These are phyloP conservation scores for Garrulus glandarius DNA, from an alignment of 2,797 vertebrate genomes.

Conservation along the genomic window DNA sequence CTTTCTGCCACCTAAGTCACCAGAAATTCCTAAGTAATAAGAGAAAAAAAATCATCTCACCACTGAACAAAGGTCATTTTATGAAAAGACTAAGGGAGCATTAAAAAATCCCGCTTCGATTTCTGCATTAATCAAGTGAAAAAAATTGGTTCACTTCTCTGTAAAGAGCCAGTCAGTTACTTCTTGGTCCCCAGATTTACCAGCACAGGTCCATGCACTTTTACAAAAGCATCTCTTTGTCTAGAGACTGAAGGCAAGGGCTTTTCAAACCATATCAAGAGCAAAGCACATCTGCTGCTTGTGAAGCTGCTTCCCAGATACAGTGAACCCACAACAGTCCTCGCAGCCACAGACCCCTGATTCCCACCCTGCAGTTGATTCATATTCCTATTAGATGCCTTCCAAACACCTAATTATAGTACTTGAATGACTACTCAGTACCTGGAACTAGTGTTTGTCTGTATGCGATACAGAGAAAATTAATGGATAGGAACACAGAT, in stretches of 20 bases:
- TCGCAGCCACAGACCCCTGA: accelerated
- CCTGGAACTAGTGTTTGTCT: neutral
- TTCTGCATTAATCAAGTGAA: neutral
- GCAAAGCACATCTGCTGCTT: neutral
- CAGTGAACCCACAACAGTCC: neutral
- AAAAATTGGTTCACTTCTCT: neutral
- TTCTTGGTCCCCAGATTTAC: neutral
- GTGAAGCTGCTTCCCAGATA: neutral
- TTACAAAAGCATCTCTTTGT: neutral
- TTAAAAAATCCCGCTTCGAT: neutral
- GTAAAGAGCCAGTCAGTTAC: neutral
- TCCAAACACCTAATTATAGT: neutral
- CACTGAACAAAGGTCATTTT: neutral
- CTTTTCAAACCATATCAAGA: neutral
- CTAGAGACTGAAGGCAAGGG: neutral
- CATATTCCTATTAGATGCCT: neutral
- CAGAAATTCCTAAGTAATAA: neutral
- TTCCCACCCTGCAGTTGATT: neutral
- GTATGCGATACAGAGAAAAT: neutral
- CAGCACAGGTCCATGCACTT: neutral
- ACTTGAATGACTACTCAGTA: neutral
- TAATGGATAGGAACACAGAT: slow-evolving; percentile 19
- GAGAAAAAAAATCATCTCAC: neutral
- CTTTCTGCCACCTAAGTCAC: neutral
- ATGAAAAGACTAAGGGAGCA: neutral